Percentiles rank a stretch among this genome's conserved stretches.
Evolutionary conservation across 2,797 vertebrate species (phyloP).

Genomic region (Emydoidea blandingii): DNA sequence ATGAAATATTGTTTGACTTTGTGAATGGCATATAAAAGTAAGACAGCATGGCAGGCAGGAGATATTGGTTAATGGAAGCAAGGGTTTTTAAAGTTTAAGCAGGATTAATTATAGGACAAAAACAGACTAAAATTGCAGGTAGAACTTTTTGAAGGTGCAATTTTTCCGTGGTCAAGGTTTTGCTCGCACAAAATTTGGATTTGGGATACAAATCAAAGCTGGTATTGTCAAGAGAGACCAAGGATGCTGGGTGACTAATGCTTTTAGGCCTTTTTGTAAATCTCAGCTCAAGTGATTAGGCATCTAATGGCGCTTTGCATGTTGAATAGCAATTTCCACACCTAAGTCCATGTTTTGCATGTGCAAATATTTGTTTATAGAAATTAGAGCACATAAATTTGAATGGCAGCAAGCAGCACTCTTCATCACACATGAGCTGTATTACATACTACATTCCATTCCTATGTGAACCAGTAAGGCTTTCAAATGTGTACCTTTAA

Average conservation of each 20-base stretch:
- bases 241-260: background rate
- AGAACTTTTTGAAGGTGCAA: background rate
- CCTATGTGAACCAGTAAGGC: background rate
- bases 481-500: background rate
- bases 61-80: background rate
- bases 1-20: background rate
- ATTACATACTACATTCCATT: background rate
- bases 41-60: background rate
- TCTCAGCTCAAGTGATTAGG: accelerated
- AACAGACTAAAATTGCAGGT: background rate
- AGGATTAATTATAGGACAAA: background rate
- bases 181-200: background rate
- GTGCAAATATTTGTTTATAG: background rate
- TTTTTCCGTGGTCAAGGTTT: background rate
- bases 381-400: background rate
- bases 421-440: background rate
- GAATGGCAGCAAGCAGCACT: background rate
- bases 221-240: background rate
- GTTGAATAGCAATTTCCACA: background rate
- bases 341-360: accelerated
- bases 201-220: background rate
- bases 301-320: background rate
- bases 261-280: background rate
- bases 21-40: slow-evolving; percentile 28
- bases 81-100: background rate